Conservation (phyloP, 1,140 invertebrate genomes). For the Babylonia areolata region DNA sequence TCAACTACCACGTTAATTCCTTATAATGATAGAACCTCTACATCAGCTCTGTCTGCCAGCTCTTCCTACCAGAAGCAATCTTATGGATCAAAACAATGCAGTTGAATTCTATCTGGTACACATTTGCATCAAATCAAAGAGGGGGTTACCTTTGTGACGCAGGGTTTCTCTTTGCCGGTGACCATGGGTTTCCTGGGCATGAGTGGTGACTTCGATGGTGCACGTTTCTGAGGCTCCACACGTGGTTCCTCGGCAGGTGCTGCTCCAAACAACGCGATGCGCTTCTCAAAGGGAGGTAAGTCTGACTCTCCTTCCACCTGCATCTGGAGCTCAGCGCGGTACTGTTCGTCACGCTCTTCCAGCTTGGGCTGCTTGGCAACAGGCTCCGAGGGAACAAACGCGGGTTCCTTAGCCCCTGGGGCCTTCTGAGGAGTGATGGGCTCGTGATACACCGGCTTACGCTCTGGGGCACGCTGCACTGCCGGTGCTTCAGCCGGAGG, state of each 20-base stretch:
- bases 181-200: constrained; percentile 28
- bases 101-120: too few relatives aligned
- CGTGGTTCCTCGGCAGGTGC: constrained; percentile 48
- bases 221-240: constrained; percentile 29
- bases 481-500: constrained; percentile 30
- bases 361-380: constrained; percentile 63
- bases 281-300: constrained; percentile 64
- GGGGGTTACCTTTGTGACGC: constrained; percentile 61
- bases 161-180: constrained; percentile 60
- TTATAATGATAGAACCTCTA: too few relatives aligned
- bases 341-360: constrained; percentile 56
- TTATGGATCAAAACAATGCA: too few relatives aligned
- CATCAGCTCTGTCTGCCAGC: too few relatives aligned
- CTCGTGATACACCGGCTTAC: constrained; percentile 60
- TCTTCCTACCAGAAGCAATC: too few relatives aligned
- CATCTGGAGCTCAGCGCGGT: constrained; percentile 61
- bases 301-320: constrained; percentile 58
- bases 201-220: constrained; percentile 13
- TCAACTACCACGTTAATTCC: too few relatives aligned
- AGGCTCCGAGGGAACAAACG: constrained; percentile 52
- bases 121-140: too few relatives aligned
- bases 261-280: constrained; percentile 59
- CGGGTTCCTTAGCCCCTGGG: constrained; percentile 46
- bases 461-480: constrained; percentile 46
- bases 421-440: constrained; percentile 54